Evolutionary conservation across 2,888 invertebrate genomes (phyloP), one percentile per base, ranked within the genome.

Genomic region (Gymnoscelis rufifasciata): DNA sequence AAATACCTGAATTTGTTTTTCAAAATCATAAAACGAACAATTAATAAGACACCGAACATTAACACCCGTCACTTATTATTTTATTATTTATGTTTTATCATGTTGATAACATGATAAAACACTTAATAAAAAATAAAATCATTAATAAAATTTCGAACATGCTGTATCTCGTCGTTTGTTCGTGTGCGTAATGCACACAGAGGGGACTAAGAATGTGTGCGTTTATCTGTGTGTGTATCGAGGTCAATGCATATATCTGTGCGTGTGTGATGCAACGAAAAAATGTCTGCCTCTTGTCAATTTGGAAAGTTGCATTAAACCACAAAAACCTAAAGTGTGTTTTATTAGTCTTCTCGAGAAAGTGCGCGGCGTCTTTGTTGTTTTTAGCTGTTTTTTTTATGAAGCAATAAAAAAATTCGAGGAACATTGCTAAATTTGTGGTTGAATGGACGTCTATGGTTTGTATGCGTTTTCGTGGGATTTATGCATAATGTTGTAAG

Each of bases 201-300:
- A 50, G 48, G 43, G 50, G 52, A 33, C 24, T 43, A 15, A 39
- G 38, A 41, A 62, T 65, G 69, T 66, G 67, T 51, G 66, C 52
- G 51, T 53, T 33, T 11, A 11, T 58, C 58, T 38, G 39, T 60
- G 71, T 77, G 74, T 58, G 73, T 77, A 84, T 75, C 78, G 86
- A 79, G 87, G 87, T 87, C 87, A 86, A 68, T 76, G 76, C 77
- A 71, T 53, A 43, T 46, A 57, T 48, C 47, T 48, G 26, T 38
- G 49, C 46, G 35, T 44, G 47, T 62, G 76, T 78, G 77, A 77
- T 74, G 77, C 76, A 78, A 78, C 68, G 54, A 60, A 62, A 48
- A 68, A 69, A 73, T 65, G 63, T 55, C 65, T 58, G 59, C 59
- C 49, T 54, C 52, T 55, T 48, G 49, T 38, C 47, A 58, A 60